Evolutionary conservation across 1,140 invertebrate species (phyloP), one percentile per base, ranked within the genome.

Genomic region (Micrasema minimum): DNA sequence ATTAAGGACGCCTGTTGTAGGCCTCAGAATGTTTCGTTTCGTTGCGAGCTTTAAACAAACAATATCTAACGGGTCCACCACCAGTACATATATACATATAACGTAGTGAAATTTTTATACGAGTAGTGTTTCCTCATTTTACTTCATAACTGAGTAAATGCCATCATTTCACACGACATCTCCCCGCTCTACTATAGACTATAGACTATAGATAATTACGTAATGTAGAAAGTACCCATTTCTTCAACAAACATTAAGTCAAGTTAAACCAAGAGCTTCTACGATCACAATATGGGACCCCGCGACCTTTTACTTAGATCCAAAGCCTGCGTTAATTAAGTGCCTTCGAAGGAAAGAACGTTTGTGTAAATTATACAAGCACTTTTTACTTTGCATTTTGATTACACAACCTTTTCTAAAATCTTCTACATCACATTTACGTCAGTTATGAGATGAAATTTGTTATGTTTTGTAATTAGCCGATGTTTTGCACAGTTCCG

Each of bases 71-170:
- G 65, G 65, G 65, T 67, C 65, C 65, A 67, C 38, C 51, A 26
- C 65, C 50, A 26, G 12, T 53, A 37, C 26, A 53, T 37, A 2
- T 53, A 41, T 31, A 2, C 9, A 67, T 16, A 41, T 67, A 4
- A 31, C 7, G 26, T 31, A 31, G 26, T 31, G 26, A 31, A 31
- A 57, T 6, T 57, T 55, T 46, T 46, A 55, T 66, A 66, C 62
- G 51, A 9, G 62, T 66, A 66, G 62, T n/a, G 10, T 55, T 67
- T 23, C 11, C 9, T 23, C 31, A 18, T 67, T 67, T 67, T 43
- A 67, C 50, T 67, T 67, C 50, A 67, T 67, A 67, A 67, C 65
- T 55, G 65, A 41, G 65, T 67, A 67, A 67, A 67, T 55, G 50
- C 6, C 10, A 11, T 16, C 55, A 53, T 31, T 35, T 23, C 26